Evolutionary conservation across 2,797 vertebrate genomes (phyloP), one percentile per base, ranked within the genome.

Genomic region (Anguilla marmorata): DNA sequence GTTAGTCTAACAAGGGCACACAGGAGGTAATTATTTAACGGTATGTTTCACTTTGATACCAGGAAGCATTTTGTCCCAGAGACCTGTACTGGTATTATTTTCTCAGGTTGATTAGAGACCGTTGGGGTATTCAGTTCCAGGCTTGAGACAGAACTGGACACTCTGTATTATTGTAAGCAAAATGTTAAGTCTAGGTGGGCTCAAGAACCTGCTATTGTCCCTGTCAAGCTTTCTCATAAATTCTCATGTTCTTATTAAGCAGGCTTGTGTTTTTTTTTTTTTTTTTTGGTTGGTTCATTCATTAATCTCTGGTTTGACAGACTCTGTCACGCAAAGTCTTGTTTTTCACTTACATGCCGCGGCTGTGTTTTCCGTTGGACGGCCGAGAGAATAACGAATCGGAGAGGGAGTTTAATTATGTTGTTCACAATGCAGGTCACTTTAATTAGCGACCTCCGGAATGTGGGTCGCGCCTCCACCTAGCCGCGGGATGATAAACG

Each of bases 381-480:
- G 41, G 90, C 87, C 91, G 92, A 94, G 92, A 94, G 92, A 93
- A 87, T 91, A 94, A 95, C 94, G 94, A 95, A 95, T 94, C 91
- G 90, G 90, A 94, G 93, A 92, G 93, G 92, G 94, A 79, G 95
- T 96, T 95, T 96, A 95, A 96, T 96, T 96, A 94, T 6, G 82
- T 92, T 94, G 94, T 93, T 94, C 94, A 95, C 92, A 95, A 95
- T 94, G 93, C 94, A 95, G 94, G 93, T 91, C 92, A 94, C 92
- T 95, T 96, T 95, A 95, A 95, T 95, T 94, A 95, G 94, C 91
- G 94, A 90, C 93, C 93, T 94, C 91, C 94, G 91, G 91, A 92
- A 93, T 94, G 76, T 88, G 88, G 93, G 90, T 90, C 92, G 91
- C 93, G 90, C 91, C 92, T 90, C 93, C 91, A 93, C 94, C 94